Base-by-base conservation (phyloP, 23 tunicate genomes). In the Ascidia mentula region DNA sequence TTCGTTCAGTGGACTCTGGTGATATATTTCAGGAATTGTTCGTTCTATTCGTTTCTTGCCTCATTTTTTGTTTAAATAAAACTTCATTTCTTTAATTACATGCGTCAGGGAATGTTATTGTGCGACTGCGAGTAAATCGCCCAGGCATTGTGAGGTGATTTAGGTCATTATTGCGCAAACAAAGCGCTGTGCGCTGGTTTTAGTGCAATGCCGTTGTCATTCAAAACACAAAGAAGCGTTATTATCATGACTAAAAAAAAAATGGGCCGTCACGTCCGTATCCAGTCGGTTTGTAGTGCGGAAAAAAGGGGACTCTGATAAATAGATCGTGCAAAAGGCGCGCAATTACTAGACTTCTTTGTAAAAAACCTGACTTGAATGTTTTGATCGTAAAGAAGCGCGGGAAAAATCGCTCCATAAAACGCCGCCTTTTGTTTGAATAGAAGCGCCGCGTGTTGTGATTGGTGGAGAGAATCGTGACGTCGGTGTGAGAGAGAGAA, bases 381-480 rank as follows among this genome's bases (percentile, higher is more conserved):
- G 37, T 37, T 74, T 74, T 38, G 78, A 35, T 30, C 37, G 36
- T 74, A 31, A 35, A 74, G 18, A 18, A 22, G 30, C 73, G 85
- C 85, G 85, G 85, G 85, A 81, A 81, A 72, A 28, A 35, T n/a
- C 32, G 40, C 74, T 61, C 42, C 60, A n/a, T 33, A 79, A 79
- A 60, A 36, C 37, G 45, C 81, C 81, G 88, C 81, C 40, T 76
- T 53, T 76, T 61, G 45, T 60, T 40, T 38, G 65, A 76, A 84
- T n/a, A 46, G 30, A 60, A 32, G 31, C 26, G 12, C 6, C 4
- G 6, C 72, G 72, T 6, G 35, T 28, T 40, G 53, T 78, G 82
- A 85, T 85, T 85, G 89, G 89, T 36, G 42, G 40, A 77, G 9
- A 42, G 2, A 34, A 9, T 40, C 40, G 77, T 81, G 85, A 81